A percentile compares a stretch with the other conserved stretches of the same genome.
Evolutionary conservation across 2,797 vertebrate genomes (phyloP).

Genomic region (Buceros bicornis): DNA sequence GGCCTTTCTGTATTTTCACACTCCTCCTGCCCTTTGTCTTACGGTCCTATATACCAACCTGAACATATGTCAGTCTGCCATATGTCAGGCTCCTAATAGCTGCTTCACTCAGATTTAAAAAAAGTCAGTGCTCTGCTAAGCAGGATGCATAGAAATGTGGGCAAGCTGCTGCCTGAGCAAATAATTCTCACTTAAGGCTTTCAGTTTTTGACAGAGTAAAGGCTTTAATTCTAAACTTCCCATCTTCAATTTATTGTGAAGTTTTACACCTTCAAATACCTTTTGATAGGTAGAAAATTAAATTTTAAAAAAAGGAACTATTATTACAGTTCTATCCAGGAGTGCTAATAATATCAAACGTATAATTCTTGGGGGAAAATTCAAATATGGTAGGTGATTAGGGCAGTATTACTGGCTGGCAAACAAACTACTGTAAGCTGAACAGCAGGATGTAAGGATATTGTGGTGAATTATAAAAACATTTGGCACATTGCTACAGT

Average conservation of each 20-base stretch:
- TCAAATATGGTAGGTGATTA: conserved; percentile 57
- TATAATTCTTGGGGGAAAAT: conserved; percentile 51
- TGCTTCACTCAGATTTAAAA: conserved; percentile 10
- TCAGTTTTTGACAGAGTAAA: not conserved
- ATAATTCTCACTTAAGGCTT: conserved; percentile 33
- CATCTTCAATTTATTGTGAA: conserved; percentile 43
- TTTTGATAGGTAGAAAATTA: conserved; percentile 51
- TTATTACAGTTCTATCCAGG: conserved; percentile 20
- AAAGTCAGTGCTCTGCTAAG: not conserved
- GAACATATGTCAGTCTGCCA: not conserved
- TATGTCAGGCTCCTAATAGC: not conserved
- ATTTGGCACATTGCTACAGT: conserved; percentile 32
- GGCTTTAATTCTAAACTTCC: conserved; percentile 25
- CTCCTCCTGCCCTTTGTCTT: not conserved
- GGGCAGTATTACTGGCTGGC: conserved; percentile 41
- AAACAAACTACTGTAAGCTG: conserved; percentile 49
- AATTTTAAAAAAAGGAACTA: conserved; percentile 58
- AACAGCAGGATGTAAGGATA: conserved; percentile 57
- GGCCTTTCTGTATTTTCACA: not conserved
- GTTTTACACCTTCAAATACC: conserved; percentile 22
- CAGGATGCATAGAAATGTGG: not conserved
- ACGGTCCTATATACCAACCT: not conserved
- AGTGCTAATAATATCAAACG: conserved; percentile 58
- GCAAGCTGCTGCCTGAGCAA: not conserved
- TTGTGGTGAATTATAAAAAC: conserved; percentile 60